Evolutionary conservation across 2,113 vertebrate species (phyloP).

Genomic region (Tympanuchus pallidicinctus): DNA sequence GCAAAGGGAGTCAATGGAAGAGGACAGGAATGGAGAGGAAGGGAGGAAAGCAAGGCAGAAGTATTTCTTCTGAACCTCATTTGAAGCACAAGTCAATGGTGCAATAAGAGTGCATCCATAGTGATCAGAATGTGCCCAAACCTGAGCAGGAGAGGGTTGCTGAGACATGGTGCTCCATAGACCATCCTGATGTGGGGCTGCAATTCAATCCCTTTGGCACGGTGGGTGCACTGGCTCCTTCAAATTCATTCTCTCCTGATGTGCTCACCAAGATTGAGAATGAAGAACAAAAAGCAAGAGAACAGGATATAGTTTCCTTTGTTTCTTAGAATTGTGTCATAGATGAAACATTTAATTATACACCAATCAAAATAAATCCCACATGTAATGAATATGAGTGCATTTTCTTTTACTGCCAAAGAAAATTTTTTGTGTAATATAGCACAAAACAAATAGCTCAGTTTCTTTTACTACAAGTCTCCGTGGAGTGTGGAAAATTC

Average conservation of each 20-base stretch:
- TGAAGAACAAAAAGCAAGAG: rapidly evolving
- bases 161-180: neutral
- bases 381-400: neutral
- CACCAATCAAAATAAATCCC: neutral
- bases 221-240: neutral
- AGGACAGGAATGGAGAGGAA: neutral
- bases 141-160: neutral
- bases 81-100: neutral
- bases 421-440: neutral
- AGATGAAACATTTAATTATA: neutral
- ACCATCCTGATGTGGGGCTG: rapidly evolving
- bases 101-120: neutral
- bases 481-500: neutral
- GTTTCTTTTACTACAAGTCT: neutral
- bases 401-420: neutral
- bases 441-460: neutral
- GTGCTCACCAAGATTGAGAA: neutral
- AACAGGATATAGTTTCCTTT: neutral
- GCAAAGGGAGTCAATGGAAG: neutral
- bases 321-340: neutral
- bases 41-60: neutral
- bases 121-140: too few relatives aligned
- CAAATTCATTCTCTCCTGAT: neutral
- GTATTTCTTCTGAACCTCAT: neutral
- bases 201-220: rapidly evolving